A percentile compares a stretch with the other conserved stretches of the same genome.
These are phyloP conservation scores for Cerastis rubricosa DNA, from an alignment of 2,888 invertebrate species.

Conservation along the genomic window DNA sequence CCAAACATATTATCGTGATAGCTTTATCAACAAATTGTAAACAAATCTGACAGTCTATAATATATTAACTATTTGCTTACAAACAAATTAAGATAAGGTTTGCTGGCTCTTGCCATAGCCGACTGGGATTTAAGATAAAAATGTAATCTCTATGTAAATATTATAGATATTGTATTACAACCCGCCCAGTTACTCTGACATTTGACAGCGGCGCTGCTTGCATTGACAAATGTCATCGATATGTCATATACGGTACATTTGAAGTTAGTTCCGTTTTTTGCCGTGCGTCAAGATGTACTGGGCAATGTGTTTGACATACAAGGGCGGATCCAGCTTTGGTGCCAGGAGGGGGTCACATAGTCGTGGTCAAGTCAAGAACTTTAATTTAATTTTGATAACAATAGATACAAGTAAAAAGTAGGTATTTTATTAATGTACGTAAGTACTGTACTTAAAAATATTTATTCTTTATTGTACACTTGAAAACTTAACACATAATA, in stretches of 20 bases:
- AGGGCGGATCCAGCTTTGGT: too few relatives aligned
- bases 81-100: conserved; percentile 31
- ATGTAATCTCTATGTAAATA: conserved; percentile 52
- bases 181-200: conserved; percentile 5
- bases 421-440: too few relatives aligned
- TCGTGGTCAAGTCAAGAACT: too few relatives aligned
- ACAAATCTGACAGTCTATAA: conserved; percentile 26
- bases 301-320: conserved; percentile 1
- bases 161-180: conserved; percentile 19
- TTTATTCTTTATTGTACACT: too few relatives aligned
- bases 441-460: too few relatives aligned
- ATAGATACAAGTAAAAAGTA: too few relatives aligned
- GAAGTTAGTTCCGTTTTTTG: conserved; percentile 3
- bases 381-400: too few relatives aligned
- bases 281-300: background rate
- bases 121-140: conserved; percentile 48
- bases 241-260: conserved; percentile 28
- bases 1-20: background rate
- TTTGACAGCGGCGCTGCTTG: background rate
- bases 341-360: too few relatives aligned
- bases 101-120: conserved; percentile 13
- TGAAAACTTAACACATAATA: too few relatives aligned
- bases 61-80: conserved; percentile 24
- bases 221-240: conserved; percentile 12
- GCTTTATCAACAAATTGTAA: conserved; percentile 18